Base-by-base conservation (phyloP, 2,888 invertebrate genomes). In the Amphipoea lucens region DNA sequence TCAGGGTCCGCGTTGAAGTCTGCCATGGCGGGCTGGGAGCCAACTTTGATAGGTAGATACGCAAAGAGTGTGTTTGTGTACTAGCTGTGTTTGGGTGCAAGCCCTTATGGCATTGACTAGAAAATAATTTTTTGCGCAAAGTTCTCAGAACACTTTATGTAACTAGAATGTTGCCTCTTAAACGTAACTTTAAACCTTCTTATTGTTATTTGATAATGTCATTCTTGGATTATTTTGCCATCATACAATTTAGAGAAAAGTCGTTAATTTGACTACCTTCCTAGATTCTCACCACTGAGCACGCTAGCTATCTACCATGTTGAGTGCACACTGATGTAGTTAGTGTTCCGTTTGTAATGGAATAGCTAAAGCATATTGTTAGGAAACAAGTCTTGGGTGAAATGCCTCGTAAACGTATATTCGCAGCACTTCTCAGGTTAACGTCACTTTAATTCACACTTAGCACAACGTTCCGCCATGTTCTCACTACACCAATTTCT, bases 1-100 rank as follows among this genome's bases (percentile, higher is more conserved):
- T 91, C 88, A 0, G 78, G 82, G 2, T 80, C 88, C 0, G 68
- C 77, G 14, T 79, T 86, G 11, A 83, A 20, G 0, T 90, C 90
- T 4, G 86, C 83, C 92, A 92, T 91, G 14, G 17, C 72, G 9
- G 2, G 23, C 20, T 65, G 57, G 54, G 17, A 11, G 6, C 29
- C 23, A 63, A 62, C 36, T 76, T 54, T 36, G n/a, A 11, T 23
- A 29, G 14, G 9, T 42, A 29, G 3, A 14, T n/a, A 63, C 7
- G 7, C 29, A 0, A 40, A 20, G 7, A 42, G 11, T n/a, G 54
- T 9, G n/a, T 79, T 4, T n/a, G 14, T 9, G 14, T 4, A 71
- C 14, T 17, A 7, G n/a, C 60, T 3, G 14, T 57, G 14, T 17
- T 48, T 20, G 6, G 42, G n/a, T 45, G 17, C 4, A n/a, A 48